Evolutionary conservation across 2,797 vertebrate genomes (phyloP).

Genomic region (Nannoperca obscura): DNA sequence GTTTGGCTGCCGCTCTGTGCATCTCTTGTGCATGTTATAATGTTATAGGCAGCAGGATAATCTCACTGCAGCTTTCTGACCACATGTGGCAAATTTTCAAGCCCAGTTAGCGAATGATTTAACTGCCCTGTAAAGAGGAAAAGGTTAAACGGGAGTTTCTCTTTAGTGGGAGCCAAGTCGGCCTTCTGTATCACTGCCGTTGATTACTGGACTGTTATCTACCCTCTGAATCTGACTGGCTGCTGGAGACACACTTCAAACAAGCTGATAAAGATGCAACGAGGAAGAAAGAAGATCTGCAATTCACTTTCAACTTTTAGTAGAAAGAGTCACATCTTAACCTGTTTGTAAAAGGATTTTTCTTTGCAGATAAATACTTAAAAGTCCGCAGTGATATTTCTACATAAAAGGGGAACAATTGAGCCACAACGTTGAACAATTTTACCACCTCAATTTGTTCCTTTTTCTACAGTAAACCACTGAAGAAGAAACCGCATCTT

Average conservation of each 20-base stretch:
- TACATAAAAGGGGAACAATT: neutral
- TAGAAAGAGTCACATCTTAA: neutral
- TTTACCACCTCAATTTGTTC: neutral
- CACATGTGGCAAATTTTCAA: conserved; percentile 56
- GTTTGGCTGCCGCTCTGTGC: conserved; percentile 1
- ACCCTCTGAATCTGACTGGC: conserved; percentile 17
- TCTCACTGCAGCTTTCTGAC: conserved; percentile 22
- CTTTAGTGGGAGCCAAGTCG: conserved; percentile 62
- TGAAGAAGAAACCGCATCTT: neutral
- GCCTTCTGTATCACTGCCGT: conserved; percentile 32
- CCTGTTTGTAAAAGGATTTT: neutral
- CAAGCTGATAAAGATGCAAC: conserved; percentile 15
- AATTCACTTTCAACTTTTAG: neutral
- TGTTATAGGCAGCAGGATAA: neutral
- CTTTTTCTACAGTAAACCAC: neutral
- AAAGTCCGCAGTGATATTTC: neutral
- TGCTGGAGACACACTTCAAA: conserved; percentile 57
- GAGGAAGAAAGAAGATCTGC: neutral
- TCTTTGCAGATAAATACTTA: neutral
- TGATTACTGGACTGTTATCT: conserved; percentile 62
- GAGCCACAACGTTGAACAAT: too few relatives aligned
- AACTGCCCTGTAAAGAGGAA: conserved; percentile 31
- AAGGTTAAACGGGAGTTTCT: conserved; percentile 29
- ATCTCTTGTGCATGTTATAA: conserved; percentile 3
- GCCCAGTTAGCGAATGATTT: neutral